phyloP scores from a whole-genome alignment of 2,797 vertebrate species.

The Dallia pectoralis region DNA sequence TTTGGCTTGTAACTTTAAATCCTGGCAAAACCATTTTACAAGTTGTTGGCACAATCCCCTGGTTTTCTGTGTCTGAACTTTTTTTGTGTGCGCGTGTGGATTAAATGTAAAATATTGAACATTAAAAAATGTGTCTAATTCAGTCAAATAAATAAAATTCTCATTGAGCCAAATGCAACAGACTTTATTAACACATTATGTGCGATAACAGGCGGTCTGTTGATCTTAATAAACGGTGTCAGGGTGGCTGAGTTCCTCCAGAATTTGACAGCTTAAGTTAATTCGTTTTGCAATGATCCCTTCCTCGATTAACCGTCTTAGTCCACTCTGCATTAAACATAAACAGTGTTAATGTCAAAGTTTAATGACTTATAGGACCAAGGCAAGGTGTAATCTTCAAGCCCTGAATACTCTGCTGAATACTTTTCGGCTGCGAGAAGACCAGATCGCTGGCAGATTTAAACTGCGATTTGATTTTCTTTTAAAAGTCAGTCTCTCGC shows the following conservation, averaged over 20 bases:
- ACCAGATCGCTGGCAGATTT: slow-evolving; percentile 46
- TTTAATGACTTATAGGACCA: no score
- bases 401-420: slow-evolving; percentile 24
- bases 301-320: no score
- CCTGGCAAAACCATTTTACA: slow-evolving; percentile 17
- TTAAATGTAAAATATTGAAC: slow-evolving; percentile 45
- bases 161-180: slow-evolving; percentile 42
- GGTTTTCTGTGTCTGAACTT: slow-evolving; percentile 24
- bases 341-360: no score
- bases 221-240: slow-evolving; percentile 34
- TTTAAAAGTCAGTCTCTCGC: slow-evolving; percentile 41
- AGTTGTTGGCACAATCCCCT: slow-evolving; percentile 44
- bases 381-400: slow-evolving; percentile 5
- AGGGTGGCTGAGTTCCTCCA: slow-evolving; percentile 10
- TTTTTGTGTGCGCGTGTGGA: slow-evolving; percentile 51
- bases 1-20: slow-evolving; percentile 27
- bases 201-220: slow-evolving; percentile 31
- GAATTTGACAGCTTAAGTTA: not conserved
- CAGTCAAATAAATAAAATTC: slow-evolving; percentile 44
- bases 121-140: slow-evolving; percentile 58
- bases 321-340: no score
- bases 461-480: slow-evolving; percentile 49
- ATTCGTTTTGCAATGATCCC: no score
- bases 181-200: slow-evolving; percentile 55
- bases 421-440: slow-evolving; percentile 34